phyloP scores from a whole-genome alignment of 2,113 vertebrate species.

The Sterrhoptilus dennistouni region DNA sequence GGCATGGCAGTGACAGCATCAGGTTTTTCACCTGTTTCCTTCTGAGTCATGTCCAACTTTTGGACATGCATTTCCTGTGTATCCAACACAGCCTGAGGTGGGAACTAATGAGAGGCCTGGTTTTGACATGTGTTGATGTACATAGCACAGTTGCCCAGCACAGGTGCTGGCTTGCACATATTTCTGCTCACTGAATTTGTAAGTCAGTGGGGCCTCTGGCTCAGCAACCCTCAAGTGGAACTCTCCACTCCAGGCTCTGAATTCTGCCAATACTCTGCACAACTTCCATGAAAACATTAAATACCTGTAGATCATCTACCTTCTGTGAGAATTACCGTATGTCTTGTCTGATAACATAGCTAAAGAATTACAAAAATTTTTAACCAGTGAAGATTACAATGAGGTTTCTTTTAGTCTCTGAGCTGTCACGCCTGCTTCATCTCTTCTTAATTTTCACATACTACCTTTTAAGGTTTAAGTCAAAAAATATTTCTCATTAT shows the following conservation, averaged over 20 bases:
- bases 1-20: background rate
- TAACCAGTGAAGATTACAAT: conserved; percentile 16
- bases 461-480: background rate
- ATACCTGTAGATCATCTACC: conserved; percentile 31
- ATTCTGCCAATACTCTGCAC: conserved; percentile 4
- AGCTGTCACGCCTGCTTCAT: background rate
- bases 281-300: conserved; percentile 51
- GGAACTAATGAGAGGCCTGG: background rate
- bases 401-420: background rate
- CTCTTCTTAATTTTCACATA: background rate
- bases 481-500: background rate
- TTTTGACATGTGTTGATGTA: conserved; percentile 32
- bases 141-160: background rate
- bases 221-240: background rate
- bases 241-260: background rate
- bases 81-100: background rate
- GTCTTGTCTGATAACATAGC: conserved; percentile 2
- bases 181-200: background rate
- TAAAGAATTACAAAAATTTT: conserved; percentile 48
- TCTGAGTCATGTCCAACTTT: background rate
- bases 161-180: background rate
- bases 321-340: conserved; percentile 52
- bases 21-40: conserved; percentile 2
- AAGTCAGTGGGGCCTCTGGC: background rate
- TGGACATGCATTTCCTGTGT: background rate